Evolutionary conservation across 2,888 invertebrate genomes (phyloP).

Genomic region (Trilocha varians): DNA sequence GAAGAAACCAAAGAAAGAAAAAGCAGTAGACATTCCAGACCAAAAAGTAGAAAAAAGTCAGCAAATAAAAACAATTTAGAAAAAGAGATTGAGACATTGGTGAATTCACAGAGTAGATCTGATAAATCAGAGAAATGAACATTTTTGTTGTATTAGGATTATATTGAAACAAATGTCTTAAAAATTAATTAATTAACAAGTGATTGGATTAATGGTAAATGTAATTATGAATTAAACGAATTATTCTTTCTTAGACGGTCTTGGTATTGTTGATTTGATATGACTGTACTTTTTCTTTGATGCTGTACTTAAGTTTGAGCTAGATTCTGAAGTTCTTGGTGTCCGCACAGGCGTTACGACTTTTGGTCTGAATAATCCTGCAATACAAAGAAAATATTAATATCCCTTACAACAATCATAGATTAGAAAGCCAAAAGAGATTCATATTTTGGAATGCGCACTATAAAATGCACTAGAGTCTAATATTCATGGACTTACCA

Average conservation of each 20-base stretch:
- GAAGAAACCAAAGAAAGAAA: constrained; percentile 24
- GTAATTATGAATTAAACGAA: not conserved
- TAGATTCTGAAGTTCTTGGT: constrained; percentile 28
- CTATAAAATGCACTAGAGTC: too few relatives aligned
- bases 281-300: constrained; percentile 53
- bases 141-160: constrained; percentile 1
- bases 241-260: constrained; percentile 43
- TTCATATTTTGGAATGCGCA: too few relatives aligned
- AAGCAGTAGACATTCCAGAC: constrained; percentile 23
- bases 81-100: constrained; percentile 49
- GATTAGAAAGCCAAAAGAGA: too few relatives aligned
- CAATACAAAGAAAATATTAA: constrained; percentile 5
- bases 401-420: too few relatives aligned
- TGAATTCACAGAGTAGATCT: constrained; percentile 33
- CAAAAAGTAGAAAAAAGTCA: constrained; percentile 35
- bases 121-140: constrained; percentile 29
- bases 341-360: constrained; percentile 36
- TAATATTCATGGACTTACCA: constrained; percentile 37
- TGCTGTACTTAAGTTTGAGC: constrained; percentile 35
- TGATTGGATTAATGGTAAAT: too few relatives aligned
- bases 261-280: constrained; percentile 60
- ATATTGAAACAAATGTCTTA: constrained; percentile 5
- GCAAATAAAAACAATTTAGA: constrained; percentile 36
- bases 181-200: not conserved
- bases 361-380: constrained; percentile 49